Base-by-base conservation (phyloP, 2,113 vertebrate species). In the Indicator maculatus region DNA sequence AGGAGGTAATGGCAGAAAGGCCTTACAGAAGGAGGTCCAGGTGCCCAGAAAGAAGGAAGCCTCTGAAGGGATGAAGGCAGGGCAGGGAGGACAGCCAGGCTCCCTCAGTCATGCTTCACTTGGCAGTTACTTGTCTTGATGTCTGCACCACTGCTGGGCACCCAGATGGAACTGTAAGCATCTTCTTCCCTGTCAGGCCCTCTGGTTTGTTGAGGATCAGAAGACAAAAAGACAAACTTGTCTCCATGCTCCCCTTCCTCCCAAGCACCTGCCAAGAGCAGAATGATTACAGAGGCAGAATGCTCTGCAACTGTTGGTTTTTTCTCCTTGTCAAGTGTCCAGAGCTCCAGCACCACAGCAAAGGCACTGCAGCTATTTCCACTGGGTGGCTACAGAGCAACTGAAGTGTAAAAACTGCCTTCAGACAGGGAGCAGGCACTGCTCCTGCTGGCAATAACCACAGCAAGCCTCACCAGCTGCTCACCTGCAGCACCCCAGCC, bases 311-410 rank as follows among this genome's bases (percentile, higher is more conserved):
- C 8, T 69, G 50, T 4, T 1, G 9, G 15, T 23, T 56, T 9
- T 2, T 7, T 24, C 30, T 1, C 6, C 55, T 38, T 9, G 21
- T 2, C 26, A 18, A 11, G 6, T 12, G 55, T 47, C 31, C 84
- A 71, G 86, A 93, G 89, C 86, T 73, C 21, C 21, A 14, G 44
- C 28, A 31, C 41, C 28, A 61, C 6, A 23, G 3, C 17, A 28
- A 6, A 38, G 58, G 44, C 80, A 58, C 50, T 11, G 28, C 76
- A 71, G 74, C 53, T 45, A 52, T 18, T 64, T 19, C 64, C 9
- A n/a, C 41, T 0, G 0, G 3, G 4, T 8, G 38, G 58, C 41
- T 71, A 47, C 0, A 1, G 56, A 69, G 63, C 41, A 11, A 44
- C 4, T 39, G 6, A 13, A 63, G 31, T 26, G 12, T 9, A 26